These are phyloP conservation scores for Leptinotarsa tumamoca DNA, from an alignment of 2,888 invertebrate species.

Conservation along the genomic window DNA sequence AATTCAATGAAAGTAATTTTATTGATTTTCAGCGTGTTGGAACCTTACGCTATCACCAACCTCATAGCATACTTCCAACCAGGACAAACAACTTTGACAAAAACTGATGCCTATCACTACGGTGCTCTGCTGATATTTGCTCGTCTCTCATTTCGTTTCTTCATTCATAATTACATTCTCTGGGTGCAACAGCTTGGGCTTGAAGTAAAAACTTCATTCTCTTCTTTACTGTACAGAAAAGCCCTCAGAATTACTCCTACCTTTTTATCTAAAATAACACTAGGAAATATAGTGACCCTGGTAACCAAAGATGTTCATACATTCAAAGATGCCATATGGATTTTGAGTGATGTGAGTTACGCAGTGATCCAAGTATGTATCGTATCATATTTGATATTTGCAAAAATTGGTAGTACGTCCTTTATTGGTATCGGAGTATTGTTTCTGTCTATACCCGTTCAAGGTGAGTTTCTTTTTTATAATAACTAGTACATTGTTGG, in stretches of 20 bases:
- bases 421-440: constrained; percentile 70
- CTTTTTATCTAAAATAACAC: constrained; percentile 78
- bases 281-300: constrained; percentile 82
- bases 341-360: constrained; percentile 91
- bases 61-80: constrained; percentile 54
- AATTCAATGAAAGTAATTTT: too few species aligned
- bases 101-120: constrained; percentile 76
- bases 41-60: constrained; percentile 54
- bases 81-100: constrained; percentile 45
- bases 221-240: constrained; percentile 47
- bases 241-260: constrained; percentile 59
- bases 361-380: constrained; percentile 86
- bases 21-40: constrained; percentile 51
- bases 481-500: neutral
- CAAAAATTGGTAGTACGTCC: constrained; percentile 68
- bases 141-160: constrained; percentile 77
- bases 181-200: constrained; percentile 79
- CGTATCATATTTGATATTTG: constrained; percentile 82
- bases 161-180: constrained; percentile 80
- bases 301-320: constrained; percentile 93
- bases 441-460: constrained; percentile 63
- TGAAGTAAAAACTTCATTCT: constrained; percentile 57
- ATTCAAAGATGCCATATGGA: constrained; percentile 77
- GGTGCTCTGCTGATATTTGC: constrained; percentile 80
- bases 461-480: constrained; percentile 57